Evolutionary conservation across 2,888 invertebrate species (phyloP).

Genomic region (Oegoconia quadripuncta): DNA sequence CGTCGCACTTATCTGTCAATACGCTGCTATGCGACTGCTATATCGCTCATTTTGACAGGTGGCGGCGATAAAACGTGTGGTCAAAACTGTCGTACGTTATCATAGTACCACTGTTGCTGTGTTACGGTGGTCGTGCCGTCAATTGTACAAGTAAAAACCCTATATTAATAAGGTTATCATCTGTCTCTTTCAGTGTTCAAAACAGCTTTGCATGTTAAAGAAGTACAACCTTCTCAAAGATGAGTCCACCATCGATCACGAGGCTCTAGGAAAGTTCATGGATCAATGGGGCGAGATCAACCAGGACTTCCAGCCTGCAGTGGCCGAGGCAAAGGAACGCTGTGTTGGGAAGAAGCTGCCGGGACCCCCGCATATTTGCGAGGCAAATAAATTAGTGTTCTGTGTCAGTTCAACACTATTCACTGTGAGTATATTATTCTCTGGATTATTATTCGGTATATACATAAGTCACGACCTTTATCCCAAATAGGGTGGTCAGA

Average conservation of each 20-base stretch:
- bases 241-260: slow-evolving; percentile 32
- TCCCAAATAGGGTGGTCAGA: no score
- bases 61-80: no score
- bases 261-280: slow-evolving; percentile 32
- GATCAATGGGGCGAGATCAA: slow-evolving; percentile 38
- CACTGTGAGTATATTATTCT: slow-evolving; percentile 37
- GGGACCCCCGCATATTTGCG: slow-evolving; percentile 45
- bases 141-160: no score
- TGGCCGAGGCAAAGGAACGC: slow-evolving; percentile 32
- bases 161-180: no score
- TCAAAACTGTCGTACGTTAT: no score
- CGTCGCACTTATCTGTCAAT: no score
- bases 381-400: slow-evolving; percentile 42
- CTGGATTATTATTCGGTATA: no score
- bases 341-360: slow-evolving; percentile 39
- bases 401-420: slow-evolving; percentile 42
- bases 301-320: slow-evolving; percentile 34
- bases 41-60: no score
- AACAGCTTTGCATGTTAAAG: slow-evolving; percentile 46
- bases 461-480: no score
- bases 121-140: no score
- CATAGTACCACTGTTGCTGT: no score
- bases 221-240: slow-evolving; percentile 37
- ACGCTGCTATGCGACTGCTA: no score
- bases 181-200: slow-evolving; percentile 56